Evolutionary conservation across 2,888 invertebrate species (phyloP).

Genomic region (Drosophila sordidapex): DNA sequence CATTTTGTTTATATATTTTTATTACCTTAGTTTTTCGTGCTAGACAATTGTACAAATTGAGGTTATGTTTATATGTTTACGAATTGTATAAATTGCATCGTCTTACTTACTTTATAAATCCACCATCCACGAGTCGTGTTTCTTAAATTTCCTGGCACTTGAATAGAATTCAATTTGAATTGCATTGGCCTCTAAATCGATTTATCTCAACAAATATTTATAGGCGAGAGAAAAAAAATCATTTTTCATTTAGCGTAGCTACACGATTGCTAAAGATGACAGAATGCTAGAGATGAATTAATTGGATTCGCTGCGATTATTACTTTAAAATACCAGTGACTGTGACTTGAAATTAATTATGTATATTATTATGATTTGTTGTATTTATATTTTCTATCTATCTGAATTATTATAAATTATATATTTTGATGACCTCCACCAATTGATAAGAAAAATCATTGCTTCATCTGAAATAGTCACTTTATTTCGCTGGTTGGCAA

Average conservation of each 20-base stretch:
- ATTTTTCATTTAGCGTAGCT: conserved; percentile 36
- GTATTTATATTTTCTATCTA: background rate
- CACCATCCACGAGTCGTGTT: conserved; percentile 55
- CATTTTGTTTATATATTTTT: conserved; percentile 87
- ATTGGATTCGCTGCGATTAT: background rate
- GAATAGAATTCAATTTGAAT: conserved; percentile 16
- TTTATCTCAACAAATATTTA: conserved; percentile 31
- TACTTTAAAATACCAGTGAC: background rate
- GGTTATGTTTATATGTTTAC: conserved; percentile 67
- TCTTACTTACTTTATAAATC: conserved; percentile 48
- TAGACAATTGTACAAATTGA: conserved; percentile 42
- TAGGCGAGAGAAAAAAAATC: conserved; percentile 18
- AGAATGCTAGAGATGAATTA: conserved; percentile 27
- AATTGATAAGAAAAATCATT: background rate
- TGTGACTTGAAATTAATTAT: background rate
- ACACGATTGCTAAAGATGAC: conserved; percentile 33
- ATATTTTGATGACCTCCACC: background rate
- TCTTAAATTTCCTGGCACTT: conserved; percentile 15
- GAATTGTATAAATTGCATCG: conserved; percentile 3
- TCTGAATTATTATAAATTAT: background rate
- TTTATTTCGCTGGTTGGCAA: background rate
- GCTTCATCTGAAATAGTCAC: background rate
- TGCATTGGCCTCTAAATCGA: conserved; percentile 17
- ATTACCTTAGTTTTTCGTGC: conserved; percentile 55
- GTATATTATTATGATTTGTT: background rate